Evolutionary conservation across 1,140 invertebrate genomes (phyloP).

Genomic region (Berghia stephanieae): DNA sequence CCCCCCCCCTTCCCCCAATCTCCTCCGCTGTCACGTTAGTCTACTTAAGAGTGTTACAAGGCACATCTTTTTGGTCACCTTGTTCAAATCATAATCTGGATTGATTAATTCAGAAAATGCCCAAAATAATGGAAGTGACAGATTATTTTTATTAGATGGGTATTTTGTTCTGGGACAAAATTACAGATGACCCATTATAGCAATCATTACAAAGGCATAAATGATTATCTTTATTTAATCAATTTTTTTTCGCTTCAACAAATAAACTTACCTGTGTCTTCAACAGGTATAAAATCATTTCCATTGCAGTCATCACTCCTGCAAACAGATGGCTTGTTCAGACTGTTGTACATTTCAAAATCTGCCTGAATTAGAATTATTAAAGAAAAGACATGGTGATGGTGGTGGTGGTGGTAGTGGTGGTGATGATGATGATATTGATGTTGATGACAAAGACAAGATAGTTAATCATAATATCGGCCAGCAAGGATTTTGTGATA

Average conservation of each 20-base stretch:
- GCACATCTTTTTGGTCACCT: no score
- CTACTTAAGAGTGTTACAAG: no score
- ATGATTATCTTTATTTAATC: neutral
- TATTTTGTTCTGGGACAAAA: neutral
- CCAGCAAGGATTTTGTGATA: neutral
- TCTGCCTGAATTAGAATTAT: conserved; percentile 66
- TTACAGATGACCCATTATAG: neutral
- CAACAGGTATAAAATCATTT: conserved; percentile 65
- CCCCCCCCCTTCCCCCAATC: no score
- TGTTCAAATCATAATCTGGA: neutral
- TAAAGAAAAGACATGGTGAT: neutral
- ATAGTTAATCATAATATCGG: neutral
- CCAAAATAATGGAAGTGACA: neutral
- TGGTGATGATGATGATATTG: no score
- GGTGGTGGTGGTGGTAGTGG: no score
- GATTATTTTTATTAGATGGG: no score
- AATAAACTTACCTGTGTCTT: conserved; percentile 60
- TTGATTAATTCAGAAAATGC: neutral
- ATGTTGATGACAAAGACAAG: neutral
- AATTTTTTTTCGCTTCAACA: neutral
- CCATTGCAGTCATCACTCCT: conserved; percentile 72
- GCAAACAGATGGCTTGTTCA: conserved; percentile 73
- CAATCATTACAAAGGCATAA: neutral
- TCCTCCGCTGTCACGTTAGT: no score
- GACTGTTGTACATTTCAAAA: conserved; percentile 75